phyloP scores from a whole-genome alignment of 35 echinoderm and acorn worm genomes.

The Diadema setosum region DNA sequence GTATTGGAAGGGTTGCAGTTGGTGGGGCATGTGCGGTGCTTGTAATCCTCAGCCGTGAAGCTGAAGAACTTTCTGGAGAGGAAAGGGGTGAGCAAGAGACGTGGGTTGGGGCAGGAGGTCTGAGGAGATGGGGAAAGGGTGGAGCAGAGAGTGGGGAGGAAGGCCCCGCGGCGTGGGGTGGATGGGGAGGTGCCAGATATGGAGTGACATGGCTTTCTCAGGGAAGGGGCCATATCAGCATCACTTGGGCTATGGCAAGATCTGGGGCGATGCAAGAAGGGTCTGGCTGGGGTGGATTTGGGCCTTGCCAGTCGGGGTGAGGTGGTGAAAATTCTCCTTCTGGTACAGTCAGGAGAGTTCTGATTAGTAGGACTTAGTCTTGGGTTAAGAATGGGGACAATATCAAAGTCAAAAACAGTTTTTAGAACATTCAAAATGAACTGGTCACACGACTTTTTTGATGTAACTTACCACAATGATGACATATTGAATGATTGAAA shows the following conservation, averaged over 20 bases:
- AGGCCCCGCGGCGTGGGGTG: not conserved
- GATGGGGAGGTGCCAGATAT: not conserved
- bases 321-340: too few relatives aligned
- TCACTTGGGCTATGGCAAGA: not conserved
- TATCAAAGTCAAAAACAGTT: not conserved
- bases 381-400: not conserved
- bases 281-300: not conserved
- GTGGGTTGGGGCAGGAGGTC: not conserved
- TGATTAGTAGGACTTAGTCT: not conserved
- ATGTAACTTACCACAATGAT: too few relatives aligned
- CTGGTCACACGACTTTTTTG: too few relatives aligned
- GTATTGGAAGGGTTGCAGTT: not conserved
- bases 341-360: not conserved
- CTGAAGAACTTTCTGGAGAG: conserved; percentile 74
- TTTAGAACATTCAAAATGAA: too few relatives aligned
- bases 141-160: not conserved
- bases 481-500: too few relatives aligned
- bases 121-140: not conserved
- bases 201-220: not conserved
- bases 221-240: not conserved
- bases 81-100: not conserved
- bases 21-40: conserved; percentile 8
- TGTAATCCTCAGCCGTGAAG: conserved; percentile 79
- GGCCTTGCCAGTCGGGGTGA: not conserved
- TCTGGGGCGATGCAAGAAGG: not conserved